Base-by-base conservation (phyloP, 2,113 vertebrate genomes). In the Barbus barbus region DNA sequence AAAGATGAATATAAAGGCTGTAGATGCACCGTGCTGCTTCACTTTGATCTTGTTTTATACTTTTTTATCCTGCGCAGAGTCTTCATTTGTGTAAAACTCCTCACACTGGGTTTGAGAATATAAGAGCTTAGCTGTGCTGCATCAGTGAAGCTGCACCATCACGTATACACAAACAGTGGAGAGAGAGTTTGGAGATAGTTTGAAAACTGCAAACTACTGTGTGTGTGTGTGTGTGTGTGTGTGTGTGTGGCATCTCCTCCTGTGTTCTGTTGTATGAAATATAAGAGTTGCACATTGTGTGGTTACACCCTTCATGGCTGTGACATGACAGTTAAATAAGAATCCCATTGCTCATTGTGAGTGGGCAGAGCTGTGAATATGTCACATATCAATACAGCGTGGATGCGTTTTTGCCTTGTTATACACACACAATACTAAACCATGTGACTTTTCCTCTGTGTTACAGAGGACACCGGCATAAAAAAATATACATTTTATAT, bases 1-100 rank as follows among this genome's bases (percentile, higher is more conserved):
- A 61, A 84, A 65, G 44, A 86, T 36, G 53, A 46, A 36, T 78
- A 83, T 63, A 67, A 86, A 83, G 28, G 65, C 83, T 56, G n/a
- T 53, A 44, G 78, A 67, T 78, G 73, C 78, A 80, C 61, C 41
- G 67, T 71, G 58, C 56, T 75, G 61, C 78, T 65, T 71, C 26
- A 73, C 85, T 86, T 83, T 88, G 78, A 86, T 65, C 72, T 51
- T 67, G 80, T 79, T 84, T 84, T 71, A 63, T 63, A 18, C 77
- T 84, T 78, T n/a, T 80, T 63, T 76, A 76, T 81, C 82, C 46
- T n/a, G 58, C 58, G 20, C 65, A 69, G 58, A 44, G 72, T 48
- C 46, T 46, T 65, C 63, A 85, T 84, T 84, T 86, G 78, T 86
- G 75, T 83, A 84, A 83, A 78, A 82, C 20, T 76, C 65, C 36